Conservation (phyloP, 2,888 invertebrate genomes). For the Serrognathus titanus region DNA sequence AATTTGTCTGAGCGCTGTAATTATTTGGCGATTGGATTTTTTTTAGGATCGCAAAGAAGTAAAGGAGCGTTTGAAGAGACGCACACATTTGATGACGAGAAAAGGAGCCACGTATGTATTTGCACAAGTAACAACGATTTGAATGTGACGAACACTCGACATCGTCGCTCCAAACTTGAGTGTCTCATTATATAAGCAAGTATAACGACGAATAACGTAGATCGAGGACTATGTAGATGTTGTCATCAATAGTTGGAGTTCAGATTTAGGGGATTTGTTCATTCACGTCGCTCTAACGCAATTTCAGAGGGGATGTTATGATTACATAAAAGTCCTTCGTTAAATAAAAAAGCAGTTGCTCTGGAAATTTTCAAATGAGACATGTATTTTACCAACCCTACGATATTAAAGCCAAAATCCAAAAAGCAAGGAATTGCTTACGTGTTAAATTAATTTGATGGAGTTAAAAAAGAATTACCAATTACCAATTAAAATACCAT, state of each 20-base stretch:
- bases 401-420: not conserved
- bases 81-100: no score
- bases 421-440: no score
- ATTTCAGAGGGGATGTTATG: not conserved
- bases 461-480: no score
- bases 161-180: slow-evolving; percentile 29
- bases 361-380: not conserved
- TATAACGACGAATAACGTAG: slow-evolving; percentile 31
- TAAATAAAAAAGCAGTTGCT: not conserved
- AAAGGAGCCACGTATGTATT: not conserved
- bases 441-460: no score
- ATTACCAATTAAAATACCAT: no score
- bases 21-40: no score
- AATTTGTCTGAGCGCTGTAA: no score
- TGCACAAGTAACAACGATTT: slow-evolving; percentile 20
- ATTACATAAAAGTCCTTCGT: not conserved
- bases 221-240: slow-evolving; percentile 29
- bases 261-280: slow-evolving; percentile 20
- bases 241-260: slow-evolving; percentile 23
- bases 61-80: no score
- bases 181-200: slow-evolving; percentile 34
- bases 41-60: no score
- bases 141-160: slow-evolving; percentile 32
- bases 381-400: not conserved
- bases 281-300: slow-evolving; percentile 9